Evolutionary conservation across 64 coral and sea anemone genomes (phyloP).

Genomic region (Actinia equina): DNA sequence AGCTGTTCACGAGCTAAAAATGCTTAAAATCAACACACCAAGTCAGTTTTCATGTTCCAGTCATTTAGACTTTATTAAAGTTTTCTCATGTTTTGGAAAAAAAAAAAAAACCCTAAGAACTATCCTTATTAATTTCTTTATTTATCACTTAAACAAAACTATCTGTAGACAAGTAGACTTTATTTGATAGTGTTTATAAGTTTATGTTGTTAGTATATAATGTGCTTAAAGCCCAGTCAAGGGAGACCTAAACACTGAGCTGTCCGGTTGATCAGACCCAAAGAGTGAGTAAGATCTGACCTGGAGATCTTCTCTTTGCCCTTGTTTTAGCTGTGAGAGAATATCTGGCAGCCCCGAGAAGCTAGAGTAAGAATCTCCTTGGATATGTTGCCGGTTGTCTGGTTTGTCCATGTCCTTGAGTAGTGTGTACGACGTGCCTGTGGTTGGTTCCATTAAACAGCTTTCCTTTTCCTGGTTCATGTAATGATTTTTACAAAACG

Average conservation of each 20-base stretch:
- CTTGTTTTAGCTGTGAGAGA: slow-evolving; percentile 67
- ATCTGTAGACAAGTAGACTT: not conserved
- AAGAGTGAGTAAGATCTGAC: slow-evolving; percentile 89
- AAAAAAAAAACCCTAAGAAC: slow-evolving; percentile 5
- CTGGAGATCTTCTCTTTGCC: slow-evolving; percentile 24
- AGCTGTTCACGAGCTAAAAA: no score
- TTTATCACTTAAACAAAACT: slow-evolving; percentile 28
- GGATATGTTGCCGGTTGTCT: slow-evolving; percentile 71
- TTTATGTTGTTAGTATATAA: not conserved
- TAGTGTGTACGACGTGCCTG: slow-evolving; percentile 25
- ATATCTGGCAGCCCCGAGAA: slow-evolving; percentile 89
- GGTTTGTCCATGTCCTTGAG: slow-evolving; percentile 87
- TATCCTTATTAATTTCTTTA: slow-evolving; percentile 18
- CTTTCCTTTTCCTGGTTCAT: slow-evolving; percentile 82
- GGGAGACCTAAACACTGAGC: slow-evolving; percentile 83
- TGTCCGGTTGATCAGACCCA: slow-evolving; percentile 89
- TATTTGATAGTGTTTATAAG: not conserved
- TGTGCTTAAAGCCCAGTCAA: slow-evolving; percentile 72
- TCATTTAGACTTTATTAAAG: slow-evolving; percentile 6
- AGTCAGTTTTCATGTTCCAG: not conserved
- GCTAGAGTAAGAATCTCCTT: slow-evolving; percentile 68
- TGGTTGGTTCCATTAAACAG: not conserved
- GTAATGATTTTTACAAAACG: slow-evolving; percentile 91
- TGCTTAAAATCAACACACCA: not conserved
- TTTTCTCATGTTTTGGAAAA: slow-evolving; percentile 19